Conservation (phyloP, 2,888 invertebrate species). For the Amphipyra tragopoginis region DNA sequence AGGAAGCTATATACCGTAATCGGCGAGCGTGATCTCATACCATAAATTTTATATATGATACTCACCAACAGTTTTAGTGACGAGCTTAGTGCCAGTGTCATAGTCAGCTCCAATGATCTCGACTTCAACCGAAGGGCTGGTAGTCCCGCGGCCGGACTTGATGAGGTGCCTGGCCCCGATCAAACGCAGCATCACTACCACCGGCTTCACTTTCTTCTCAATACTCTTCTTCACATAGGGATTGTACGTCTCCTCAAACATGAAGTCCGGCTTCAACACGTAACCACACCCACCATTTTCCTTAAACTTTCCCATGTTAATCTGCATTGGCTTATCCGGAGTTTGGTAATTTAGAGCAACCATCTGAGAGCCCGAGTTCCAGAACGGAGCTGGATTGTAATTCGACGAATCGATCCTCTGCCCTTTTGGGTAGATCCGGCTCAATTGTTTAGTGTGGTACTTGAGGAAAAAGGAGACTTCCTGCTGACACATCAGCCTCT, state of each 20-base stretch:
- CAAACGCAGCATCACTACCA: conserved; percentile 92
- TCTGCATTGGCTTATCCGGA: conserved; percentile 98
- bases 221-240: conserved; percentile 93
- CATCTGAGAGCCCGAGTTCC: conserved; percentile 99
- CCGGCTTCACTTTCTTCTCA: conserved; percentile 79
- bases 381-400: conserved; percentile 98
- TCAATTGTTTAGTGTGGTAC: conserved; percentile 96
- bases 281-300: conserved; percentile 98
- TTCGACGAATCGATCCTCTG: conserved; percentile 99
- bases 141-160: conserved; percentile 95
- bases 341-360: conserved; percentile 99
- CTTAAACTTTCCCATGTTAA: conserved; percentile 97
- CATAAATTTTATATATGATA: conserved; percentile 45
- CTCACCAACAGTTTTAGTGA: conserved; percentile 96
- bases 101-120: conserved; percentile 97
- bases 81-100: conserved; percentile 95
- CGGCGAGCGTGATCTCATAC: no score
- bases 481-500: conserved; percentile 95
- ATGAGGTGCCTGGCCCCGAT: conserved; percentile 97
- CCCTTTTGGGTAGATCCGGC: conserved; percentile 98
- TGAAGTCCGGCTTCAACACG: conserved; percentile 96
- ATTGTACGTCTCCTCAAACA: conserved; percentile 94
- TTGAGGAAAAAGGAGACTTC: conserved; percentile 93
- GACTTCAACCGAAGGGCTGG: conserved; percentile 97
- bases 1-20: no score